Evolutionary conservation across 2,113 vertebrate species (phyloP).

Genomic region (Peromyscus leucopus): DNA sequence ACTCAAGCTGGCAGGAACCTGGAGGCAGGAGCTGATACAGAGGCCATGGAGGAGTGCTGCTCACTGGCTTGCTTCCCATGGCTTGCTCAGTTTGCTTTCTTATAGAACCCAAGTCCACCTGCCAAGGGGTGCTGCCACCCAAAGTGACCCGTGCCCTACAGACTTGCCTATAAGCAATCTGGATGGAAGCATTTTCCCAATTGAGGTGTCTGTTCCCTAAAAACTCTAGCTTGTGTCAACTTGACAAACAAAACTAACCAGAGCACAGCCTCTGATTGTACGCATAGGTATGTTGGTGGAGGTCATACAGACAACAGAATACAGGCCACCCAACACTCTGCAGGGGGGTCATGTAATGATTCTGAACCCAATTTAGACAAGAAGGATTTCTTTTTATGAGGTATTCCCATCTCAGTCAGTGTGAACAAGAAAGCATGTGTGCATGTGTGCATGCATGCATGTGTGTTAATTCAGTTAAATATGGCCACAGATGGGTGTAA

Average conservation of each 20-base stretch:
- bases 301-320: neutral
- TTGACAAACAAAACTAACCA: neutral
- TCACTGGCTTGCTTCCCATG: neutral
- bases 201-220: neutral
- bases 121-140: neutral
- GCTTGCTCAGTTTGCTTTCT: neutral
- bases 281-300: neutral
- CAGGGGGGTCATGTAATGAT: neutral
- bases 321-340: neutral
- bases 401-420: neutral
- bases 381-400: neutral
- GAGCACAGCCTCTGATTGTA: neutral
- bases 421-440: neutral
- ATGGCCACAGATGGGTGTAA: neutral
- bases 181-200: neutral
- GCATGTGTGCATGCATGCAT: neutral
- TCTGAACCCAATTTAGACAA: neutral
- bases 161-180: neutral
- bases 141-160: neutral
- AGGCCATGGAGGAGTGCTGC: neutral
- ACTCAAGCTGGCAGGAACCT: neutral
- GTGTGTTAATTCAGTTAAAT: neutral
- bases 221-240: neutral
- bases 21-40: neutral
- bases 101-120: neutral